Evolutionary conservation across 1,140 invertebrate species (phyloP).

Genomic region (Hyles euphorbiae): DNA sequence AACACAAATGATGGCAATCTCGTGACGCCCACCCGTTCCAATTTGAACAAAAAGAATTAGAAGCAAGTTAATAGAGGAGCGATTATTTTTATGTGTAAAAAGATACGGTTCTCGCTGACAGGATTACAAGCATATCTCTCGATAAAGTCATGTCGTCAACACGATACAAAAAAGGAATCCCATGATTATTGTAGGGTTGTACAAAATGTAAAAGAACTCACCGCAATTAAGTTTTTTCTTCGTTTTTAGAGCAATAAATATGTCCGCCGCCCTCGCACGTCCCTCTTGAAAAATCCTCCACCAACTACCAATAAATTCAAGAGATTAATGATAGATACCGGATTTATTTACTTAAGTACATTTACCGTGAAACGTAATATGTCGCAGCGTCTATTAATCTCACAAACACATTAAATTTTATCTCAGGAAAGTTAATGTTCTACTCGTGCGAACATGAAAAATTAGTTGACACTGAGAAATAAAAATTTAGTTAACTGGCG

Average conservation of each 20-base stretch:
- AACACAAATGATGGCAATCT: constrained; percentile 56
- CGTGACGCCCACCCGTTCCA: constrained; percentile 31
- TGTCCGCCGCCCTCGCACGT: constrained; percentile 49
- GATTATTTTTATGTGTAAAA: neutral
- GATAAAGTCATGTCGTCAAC: neutral
- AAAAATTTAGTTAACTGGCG: constrained; percentile 12
- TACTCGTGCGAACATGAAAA: constrained; percentile 23
- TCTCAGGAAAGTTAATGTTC: constrained; percentile 33
- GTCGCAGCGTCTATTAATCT: constrained; percentile 61
- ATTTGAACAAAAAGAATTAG: constrained; percentile 47
- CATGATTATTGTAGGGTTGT: neutral
- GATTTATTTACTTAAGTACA: constrained; percentile 67
- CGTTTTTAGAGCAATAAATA: constrained; percentile 61
- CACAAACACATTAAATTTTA: constrained; percentile 45
- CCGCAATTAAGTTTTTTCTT: constrained; percentile 44
- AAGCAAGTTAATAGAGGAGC: neutral
- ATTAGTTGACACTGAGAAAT: constrained; percentile 16
- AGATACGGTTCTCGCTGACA: constrained; percentile 1
- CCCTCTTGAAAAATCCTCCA: constrained; percentile 46
- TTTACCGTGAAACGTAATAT: constrained; percentile 59
- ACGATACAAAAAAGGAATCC: no score
- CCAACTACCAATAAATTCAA: constrained; percentile 59
- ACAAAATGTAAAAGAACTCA: neutral
- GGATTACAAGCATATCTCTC: neutral
- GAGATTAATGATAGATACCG: constrained; percentile 66